Base-by-base conservation (phyloP, 2,113 vertebrate genomes). In the Strigops habroptila region DNA sequence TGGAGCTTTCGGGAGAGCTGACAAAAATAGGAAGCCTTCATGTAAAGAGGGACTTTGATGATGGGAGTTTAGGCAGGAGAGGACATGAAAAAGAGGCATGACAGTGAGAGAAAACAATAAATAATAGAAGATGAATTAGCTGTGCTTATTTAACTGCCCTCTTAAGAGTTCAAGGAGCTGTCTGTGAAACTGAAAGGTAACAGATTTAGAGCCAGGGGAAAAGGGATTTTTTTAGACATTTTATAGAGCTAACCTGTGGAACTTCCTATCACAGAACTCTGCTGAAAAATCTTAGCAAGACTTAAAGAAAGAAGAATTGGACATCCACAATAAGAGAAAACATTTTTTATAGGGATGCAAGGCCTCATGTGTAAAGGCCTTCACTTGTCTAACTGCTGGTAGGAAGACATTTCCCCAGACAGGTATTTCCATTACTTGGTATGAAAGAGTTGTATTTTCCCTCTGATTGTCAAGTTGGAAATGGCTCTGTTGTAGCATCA, bases 61-160 rank as follows among this genome's bases (percentile, higher is more conserved):
- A 44, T 82, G 12, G 19, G 53, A 91, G 33, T 78, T 88, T 30
- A 65, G 19, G 19, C 14, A 53, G 55, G 33, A 60, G 30, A 60
- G 30, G n/a, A 71, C 9, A 52, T 19, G 46, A 70, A 77, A 83
- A 91, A n/a, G 25, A 82, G 24, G 27, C 30, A 27, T 14, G 39
- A 41, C 25, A 76, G 22, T 52, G 90, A 41, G 35, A 90, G 57
- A 77, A 82, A 25, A 73, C 41, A 78, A 17, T 51, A 39, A 73
- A 31, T 51, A 22, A 52, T 41, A 67, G 31, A 82, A 41, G 37
- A 62, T 78, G 35, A 74, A 92, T 86, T 30, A 84, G 25, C 18
- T 68, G 17, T 79, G 39, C 60, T 84, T 91, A 22, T 64, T 86
- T 76, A 86, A 62, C 25, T 92, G 71, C 84, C 44, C 48, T 87